Evolutionary conservation across 2,113 vertebrate genomes (phyloP).

Genomic region (Zonotrichia leucophrys): DNA sequence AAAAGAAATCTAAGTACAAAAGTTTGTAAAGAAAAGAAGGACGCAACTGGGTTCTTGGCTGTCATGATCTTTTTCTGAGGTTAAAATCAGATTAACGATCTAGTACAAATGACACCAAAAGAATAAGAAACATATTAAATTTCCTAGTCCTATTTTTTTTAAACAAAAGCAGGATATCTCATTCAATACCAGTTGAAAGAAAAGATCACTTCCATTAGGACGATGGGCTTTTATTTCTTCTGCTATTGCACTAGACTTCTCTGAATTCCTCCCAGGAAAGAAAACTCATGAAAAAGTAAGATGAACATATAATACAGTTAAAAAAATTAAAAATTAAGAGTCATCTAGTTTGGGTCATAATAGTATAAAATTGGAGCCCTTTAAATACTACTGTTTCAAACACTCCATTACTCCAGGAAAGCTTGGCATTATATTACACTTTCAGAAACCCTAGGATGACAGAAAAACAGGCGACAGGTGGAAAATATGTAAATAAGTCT

Average conservation of each 20-base stretch:
- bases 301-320: neutral
- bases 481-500: constrained; percentile 38
- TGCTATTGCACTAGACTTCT: neutral
- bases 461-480: constrained; percentile 7
- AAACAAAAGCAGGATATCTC: neutral
- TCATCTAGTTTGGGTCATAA: neutral
- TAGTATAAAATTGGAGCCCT: neutral
- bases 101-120: neutral
- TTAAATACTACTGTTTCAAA: neutral
- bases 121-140: neutral
- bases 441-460: neutral
- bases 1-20: neutral
- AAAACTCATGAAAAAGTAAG: neutral
- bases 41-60: neutral
- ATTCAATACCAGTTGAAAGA: neutral
- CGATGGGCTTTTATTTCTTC: neutral
- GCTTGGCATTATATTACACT: neutral
- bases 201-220: neutral
- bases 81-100: neutral
- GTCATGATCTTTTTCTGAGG: neutral
- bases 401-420: neutral
- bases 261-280: neutral
- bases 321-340: neutral
- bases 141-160: neutral
- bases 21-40: neutral